phyloP scores from a whole-genome alignment of 2,888 invertebrate genomes.

The Cylindroiulus punctatus region DNA sequence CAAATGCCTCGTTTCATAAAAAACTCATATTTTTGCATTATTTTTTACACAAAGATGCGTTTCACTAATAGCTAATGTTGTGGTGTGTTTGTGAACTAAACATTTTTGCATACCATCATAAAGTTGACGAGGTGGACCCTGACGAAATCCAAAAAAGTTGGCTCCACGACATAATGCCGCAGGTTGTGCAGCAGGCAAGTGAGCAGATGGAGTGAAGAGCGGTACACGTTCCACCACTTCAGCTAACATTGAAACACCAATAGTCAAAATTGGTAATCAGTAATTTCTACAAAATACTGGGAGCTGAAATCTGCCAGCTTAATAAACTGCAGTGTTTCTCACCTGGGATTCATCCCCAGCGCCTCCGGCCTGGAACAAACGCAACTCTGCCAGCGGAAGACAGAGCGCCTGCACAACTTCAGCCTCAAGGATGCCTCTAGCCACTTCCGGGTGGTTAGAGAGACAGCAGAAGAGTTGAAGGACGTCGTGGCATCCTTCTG shows the following conservation, averaged over 20 bases:
- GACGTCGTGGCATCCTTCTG: conserved; percentile 51
- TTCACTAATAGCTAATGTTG: too few species aligned
- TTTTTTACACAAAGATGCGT: too few species aligned
- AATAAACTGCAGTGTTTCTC: background rate
- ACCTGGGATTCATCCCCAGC: background rate
- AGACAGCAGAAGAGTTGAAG: conserved; percentile 41
- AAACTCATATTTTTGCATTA: too few species aligned
- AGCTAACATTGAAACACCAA: background rate
- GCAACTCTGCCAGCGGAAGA: conserved; percentile 34
- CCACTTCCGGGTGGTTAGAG: background rate
- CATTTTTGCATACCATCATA: background rate
- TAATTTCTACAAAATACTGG: background rate
- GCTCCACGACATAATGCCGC: conserved; percentile 34
- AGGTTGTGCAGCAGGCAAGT: conserved; percentile 51
- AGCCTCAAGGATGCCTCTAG: background rate
- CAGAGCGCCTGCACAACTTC: conserved; percentile 47
- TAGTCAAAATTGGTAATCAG: background rate
- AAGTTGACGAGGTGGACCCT: conserved; percentile 34
- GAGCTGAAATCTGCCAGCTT: too few species aligned
- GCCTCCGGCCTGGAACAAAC: background rate
- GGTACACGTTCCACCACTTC: conserved; percentile 51
- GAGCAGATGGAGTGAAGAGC: background rate
- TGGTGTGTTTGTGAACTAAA: too few species aligned
- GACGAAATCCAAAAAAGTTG: conserved; percentile 46
- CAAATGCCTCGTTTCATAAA: background rate